These are phyloP conservation scores for Dendrocopos noguchii DNA, from an alignment of 2,113 vertebrate genomes.

Conservation along the genomic window DNA sequence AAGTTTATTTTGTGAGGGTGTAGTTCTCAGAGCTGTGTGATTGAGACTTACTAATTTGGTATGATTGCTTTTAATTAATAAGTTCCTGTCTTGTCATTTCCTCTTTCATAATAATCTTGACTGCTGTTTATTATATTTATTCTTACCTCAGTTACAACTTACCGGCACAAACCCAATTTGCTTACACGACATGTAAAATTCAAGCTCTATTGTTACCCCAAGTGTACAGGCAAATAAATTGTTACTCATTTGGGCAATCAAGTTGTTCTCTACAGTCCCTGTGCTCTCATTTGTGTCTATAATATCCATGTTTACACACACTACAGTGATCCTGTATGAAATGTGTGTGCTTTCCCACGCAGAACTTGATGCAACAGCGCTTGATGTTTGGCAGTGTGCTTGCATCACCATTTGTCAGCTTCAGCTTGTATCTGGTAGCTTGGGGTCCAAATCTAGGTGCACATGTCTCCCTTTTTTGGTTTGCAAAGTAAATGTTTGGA, in stretches of 20 bases:
- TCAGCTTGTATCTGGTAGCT: background rate
- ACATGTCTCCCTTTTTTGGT: background rate
- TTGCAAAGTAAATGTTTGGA: background rate
- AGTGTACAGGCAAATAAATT: background rate
- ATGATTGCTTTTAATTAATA: conserved; percentile 11
- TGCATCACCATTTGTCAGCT: background rate
- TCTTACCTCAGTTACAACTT: background rate
- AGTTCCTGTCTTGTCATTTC: conserved; percentile 24
- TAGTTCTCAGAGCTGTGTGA: background rate
- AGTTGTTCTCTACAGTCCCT: background rate
- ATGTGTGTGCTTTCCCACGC: background rate
- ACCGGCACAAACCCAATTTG: background rate
- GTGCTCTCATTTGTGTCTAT: fast-evolving
- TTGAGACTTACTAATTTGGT: background rate
- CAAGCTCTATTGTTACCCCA: background rate
- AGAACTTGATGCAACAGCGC: fast-evolving
- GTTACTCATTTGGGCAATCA: background rate
- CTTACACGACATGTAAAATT: background rate
- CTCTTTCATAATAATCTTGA: background rate
- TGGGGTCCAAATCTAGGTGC: background rate
- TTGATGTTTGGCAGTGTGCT: background rate
- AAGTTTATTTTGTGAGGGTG: background rate
- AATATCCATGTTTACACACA: fast-evolving
- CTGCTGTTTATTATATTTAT: background rate
- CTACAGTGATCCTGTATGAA: background rate